phyloP scores from a whole-genome alignment of 2,888 invertebrate species.

The Cyclophora albipunctata region DNA sequence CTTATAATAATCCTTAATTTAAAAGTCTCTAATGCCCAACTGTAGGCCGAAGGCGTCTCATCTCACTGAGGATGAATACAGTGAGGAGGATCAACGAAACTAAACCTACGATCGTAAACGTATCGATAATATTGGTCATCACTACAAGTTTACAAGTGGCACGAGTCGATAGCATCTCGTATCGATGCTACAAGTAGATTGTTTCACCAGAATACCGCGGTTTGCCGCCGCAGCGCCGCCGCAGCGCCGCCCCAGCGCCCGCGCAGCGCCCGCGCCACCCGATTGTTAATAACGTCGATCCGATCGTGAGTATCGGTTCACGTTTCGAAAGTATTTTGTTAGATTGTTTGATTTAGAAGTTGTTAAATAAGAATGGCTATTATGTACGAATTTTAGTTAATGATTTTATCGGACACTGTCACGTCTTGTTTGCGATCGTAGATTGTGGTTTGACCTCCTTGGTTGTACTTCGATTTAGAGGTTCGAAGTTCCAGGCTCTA shows the following conservation, averaged over 20 bases:
- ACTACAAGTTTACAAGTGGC: constrained; percentile 65
- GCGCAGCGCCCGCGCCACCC: constrained; percentile 32
- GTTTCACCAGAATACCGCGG: constrained; percentile 58
- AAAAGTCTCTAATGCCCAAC: too few relatives aligned
- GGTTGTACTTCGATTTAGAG: too few relatives aligned
- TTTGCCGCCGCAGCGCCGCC: constrained; percentile 24
- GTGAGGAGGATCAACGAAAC: too few relatives aligned
- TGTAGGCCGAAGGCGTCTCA: too few relatives aligned
- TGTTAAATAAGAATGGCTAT: constrained; percentile 4
- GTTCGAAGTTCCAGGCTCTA: too few relatives aligned
- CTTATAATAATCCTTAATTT: too few relatives aligned
- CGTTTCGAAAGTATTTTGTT: constrained; percentile 39
- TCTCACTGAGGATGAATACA: too few relatives aligned
- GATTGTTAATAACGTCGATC: constrained; percentile 45
- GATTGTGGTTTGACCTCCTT: too few relatives aligned
- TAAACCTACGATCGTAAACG: not conserved
- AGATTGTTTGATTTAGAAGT: constrained; percentile 22
- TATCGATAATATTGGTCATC: constrained; percentile 34
- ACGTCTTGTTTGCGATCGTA: too few relatives aligned
- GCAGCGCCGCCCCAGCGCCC: too few relatives aligned
- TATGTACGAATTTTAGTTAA: too few relatives aligned
- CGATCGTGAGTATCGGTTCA: constrained; percentile 49
- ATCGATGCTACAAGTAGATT: constrained; percentile 68
- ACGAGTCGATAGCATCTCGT: constrained; percentile 68
- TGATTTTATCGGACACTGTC: too few relatives aligned